Evolutionary conservation across 2,888 invertebrate genomes (phyloP).

Genomic region (Icerya purchasi): DNA sequence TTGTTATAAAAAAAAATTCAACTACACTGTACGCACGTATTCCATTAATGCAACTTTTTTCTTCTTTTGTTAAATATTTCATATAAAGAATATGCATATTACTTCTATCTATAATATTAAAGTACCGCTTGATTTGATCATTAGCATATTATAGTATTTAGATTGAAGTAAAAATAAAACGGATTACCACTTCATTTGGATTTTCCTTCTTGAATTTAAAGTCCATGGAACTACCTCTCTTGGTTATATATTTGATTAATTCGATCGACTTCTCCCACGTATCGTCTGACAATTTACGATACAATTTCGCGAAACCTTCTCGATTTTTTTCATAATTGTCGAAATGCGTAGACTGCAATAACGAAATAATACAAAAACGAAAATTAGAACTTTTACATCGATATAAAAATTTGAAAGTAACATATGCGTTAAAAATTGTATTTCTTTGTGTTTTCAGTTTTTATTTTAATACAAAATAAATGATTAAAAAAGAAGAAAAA

Average conservation of each 20-base stretch:
- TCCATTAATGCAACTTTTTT: no score
- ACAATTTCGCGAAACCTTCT: slow-evolving; percentile 50
- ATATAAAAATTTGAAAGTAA: slow-evolving; percentile 1
- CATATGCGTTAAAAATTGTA: not conserved
- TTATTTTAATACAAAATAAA: not conserved
- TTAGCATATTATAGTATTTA: no score
- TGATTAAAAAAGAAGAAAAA: not conserved
- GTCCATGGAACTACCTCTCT: slow-evolving; percentile 42
- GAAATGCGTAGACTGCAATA: slow-evolving; percentile 39
- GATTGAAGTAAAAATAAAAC: no score
- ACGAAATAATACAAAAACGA: slow-evolving; percentile 8
- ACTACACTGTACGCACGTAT: no score
- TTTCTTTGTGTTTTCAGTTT: not conserved
- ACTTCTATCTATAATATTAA: no score
- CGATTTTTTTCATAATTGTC: slow-evolving; percentile 54
- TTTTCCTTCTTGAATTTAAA: slow-evolving; percentile 13
- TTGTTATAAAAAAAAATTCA: no score
- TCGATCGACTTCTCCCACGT: slow-evolving; percentile 51
- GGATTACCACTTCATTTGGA: no score
- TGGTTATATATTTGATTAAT: slow-evolving; percentile 52
- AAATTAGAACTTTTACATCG: not conserved
- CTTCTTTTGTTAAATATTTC: no score
- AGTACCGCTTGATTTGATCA: no score
- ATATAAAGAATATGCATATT: no score
- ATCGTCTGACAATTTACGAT: slow-evolving; percentile 47